Evolutionary conservation across 2,888 invertebrate genomes (phyloP).

Genomic region (Hesperia comma): DNA sequence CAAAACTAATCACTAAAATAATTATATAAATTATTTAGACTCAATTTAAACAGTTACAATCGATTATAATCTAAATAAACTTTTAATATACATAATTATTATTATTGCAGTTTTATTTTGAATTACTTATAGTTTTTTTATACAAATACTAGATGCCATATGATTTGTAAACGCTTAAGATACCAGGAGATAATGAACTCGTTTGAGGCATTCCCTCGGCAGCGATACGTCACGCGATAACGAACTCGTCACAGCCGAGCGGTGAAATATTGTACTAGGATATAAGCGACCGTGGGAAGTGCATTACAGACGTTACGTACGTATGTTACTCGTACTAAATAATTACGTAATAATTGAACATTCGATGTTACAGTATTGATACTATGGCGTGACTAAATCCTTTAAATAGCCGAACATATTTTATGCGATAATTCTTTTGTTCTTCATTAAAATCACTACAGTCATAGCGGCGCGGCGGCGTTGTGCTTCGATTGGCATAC

Average conservation of each 20-base stretch:
- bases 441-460: too few relatives aligned
- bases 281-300: conserved; percentile 34
- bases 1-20: too few relatives aligned
- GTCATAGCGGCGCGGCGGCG: too few relatives aligned
- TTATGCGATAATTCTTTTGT: too few relatives aligned
- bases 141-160: conserved; percentile 17
- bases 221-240: conserved; percentile 34
- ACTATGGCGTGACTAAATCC: not conserved
- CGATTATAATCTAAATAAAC: too few relatives aligned
- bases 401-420: too few relatives aligned
- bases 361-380: not conserved
- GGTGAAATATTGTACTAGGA: conserved; percentile 37
- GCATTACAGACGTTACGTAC: conserved; percentile 27
- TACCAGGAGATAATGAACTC: conserved; percentile 36
- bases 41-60: too few relatives aligned
- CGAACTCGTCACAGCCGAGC: conserved; percentile 35
- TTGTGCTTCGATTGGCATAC: too few relatives aligned
- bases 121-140: not conserved
- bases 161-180: conserved; percentile 31
- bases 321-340: conserved; percentile 39
- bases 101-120: too few relatives aligned
- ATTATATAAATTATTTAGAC: too few relatives aligned
- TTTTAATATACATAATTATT: too few relatives aligned
- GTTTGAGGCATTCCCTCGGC: conserved; percentile 26
- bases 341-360: conserved; percentile 11